phyloP scores from a whole-genome alignment of 2,888 invertebrate genomes.

The Cyaniris semiargus region DNA sequence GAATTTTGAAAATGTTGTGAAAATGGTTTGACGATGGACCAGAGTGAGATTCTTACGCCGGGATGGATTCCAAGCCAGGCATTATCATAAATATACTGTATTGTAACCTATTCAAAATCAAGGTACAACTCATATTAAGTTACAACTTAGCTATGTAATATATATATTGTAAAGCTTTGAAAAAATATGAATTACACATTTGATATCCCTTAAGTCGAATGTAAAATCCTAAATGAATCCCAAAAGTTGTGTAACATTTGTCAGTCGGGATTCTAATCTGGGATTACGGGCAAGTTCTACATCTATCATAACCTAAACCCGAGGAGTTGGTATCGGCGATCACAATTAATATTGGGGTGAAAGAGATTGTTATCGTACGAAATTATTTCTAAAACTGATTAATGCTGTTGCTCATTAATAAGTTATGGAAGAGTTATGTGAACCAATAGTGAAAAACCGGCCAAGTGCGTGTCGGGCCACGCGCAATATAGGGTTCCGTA shows the following conservation, averaged over 20 bases:
- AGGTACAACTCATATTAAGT: too few relatives aligned
- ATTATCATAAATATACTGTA: too few relatives aligned
- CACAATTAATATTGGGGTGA: neutral
- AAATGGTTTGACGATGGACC: too few relatives aligned
- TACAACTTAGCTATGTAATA: too few relatives aligned
- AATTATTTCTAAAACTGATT: slow-evolving; percentile 7
- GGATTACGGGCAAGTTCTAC: neutral
- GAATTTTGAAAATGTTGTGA: too few relatives aligned
- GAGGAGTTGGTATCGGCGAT: neutral
- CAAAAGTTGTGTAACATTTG: neutral
- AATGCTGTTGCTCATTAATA: slow-evolving; percentile 2
- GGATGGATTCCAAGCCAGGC: too few relatives aligned
- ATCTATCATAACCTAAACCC: neutral
- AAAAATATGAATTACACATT: neutral
- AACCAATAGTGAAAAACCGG: too few relatives aligned
- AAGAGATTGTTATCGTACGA: neutral
- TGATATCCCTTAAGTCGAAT: neutral
- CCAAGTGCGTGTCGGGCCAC: too few relatives aligned
- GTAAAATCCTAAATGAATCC: neutral
- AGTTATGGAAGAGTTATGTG: neutral
- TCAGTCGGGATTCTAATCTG: neutral
- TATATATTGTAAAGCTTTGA: too few relatives aligned
- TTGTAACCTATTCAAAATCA: too few relatives aligned
- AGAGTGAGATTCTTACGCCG: too few relatives aligned
- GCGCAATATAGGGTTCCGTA: too few relatives aligned